phyloP scores from a whole-genome alignment of 2,888 invertebrate genomes.

The Acleris emargana region DNA sequence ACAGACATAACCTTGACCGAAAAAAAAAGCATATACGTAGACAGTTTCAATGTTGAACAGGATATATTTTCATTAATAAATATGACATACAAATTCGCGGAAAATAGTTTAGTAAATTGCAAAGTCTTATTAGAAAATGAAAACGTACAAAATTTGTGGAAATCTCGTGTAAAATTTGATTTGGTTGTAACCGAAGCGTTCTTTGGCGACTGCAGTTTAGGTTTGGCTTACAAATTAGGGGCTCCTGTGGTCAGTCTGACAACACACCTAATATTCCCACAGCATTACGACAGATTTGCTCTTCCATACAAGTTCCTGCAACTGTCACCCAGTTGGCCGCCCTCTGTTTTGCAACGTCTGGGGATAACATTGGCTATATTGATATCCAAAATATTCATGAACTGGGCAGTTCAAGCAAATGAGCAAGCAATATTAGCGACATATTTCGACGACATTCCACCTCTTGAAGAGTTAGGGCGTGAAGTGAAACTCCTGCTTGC shows the following conservation, averaged over 20 bases:
- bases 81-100: constrained; percentile 46
- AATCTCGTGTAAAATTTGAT: constrained; percentile 79
- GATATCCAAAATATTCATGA: no score
- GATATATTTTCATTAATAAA: constrained; percentile 46
- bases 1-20: constrained; percentile 63
- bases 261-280: constrained; percentile 81
- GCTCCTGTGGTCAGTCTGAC: constrained; percentile 83
- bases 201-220: constrained; percentile 81
- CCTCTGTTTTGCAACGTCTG: no score
- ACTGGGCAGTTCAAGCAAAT: constrained; percentile 63
- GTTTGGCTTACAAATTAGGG: constrained; percentile 81
- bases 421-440: constrained; percentile 58
- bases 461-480: constrained; percentile 75
- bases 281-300: constrained; percentile 79
- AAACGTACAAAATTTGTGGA: constrained; percentile 63
- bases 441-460: constrained; percentile 74
- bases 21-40: constrained; percentile 53
- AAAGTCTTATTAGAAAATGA: constrained; percentile 52
- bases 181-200: constrained; percentile 84
- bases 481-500: constrained; percentile 79
- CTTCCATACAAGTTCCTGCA: constrained; percentile 43
- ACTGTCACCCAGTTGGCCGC: no score
- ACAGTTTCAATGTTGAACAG: constrained; percentile 25
- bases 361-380: no score
- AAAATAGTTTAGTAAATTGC: constrained; percentile 55